Base-by-base conservation (phyloP, 2,888 invertebrate species). In the Tenthredo livida region DNA sequence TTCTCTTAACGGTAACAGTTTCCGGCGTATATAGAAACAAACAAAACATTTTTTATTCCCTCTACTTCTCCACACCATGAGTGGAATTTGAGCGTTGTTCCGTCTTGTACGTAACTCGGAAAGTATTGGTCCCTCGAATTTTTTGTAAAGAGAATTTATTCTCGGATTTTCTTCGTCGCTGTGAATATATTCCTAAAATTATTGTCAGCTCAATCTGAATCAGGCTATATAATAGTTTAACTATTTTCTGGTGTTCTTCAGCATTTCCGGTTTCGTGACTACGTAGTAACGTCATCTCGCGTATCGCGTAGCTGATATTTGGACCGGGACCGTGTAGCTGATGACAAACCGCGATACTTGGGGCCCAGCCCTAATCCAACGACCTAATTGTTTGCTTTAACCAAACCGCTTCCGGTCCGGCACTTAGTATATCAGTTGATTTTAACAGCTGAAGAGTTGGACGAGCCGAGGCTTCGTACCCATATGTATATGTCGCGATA, bases 381-480 rank as follows among this genome's bases (percentile, higher is more conserved):
- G 61, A 80, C 61, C 80, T 80, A 80, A 80, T 80, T 80, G 80
- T 80, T 80, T 80, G 80, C 80, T 80, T 61, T 40, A 80, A 80
- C 80, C 80, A 21, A 80, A 80, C 80, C 61, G 61, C 80, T 80
- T 80, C 80, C 80, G 80, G 80, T 80, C 80, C 58, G 21, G 58
- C 58, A 78, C 78, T 80, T 40, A 50, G 73, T 61, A 50, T 50
- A 61, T 80, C 58, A 33, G 80, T 80, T 80, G 25, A 61, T 40
- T 80, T 29, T 29, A 25, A 54, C 77, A 17, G 40, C 61, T 50
- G 80, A 58, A 37, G 61, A 80, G 61, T 54, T 29, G 29, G 21
- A 7, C 43, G 37, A 37, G 17, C 12, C 33, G 70, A 70, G 25
- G 9, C n/a, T 47, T 29, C 37, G 33, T 70, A 33, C 2, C 1